A percentile compares a stretch with the other conserved stretches of the same genome.
These are phyloP conservation scores for Gibbula magus DNA, from an alignment of 2,888 invertebrate species.

Conservation along the genomic window DNA sequence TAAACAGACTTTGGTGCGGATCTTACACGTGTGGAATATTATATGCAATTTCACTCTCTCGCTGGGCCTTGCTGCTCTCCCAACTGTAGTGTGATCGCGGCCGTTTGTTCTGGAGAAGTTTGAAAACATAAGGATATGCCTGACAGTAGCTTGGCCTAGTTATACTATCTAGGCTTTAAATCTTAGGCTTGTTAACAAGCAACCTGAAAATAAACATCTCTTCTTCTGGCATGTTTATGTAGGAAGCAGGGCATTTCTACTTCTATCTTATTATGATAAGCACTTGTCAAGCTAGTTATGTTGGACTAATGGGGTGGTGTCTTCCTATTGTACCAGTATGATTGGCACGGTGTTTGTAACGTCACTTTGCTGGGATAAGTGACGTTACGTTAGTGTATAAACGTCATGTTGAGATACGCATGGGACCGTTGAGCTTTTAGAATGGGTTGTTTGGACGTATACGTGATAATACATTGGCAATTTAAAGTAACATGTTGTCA, in stretches of 20 bases:
- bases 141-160: neutral
- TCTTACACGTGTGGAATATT: neutral
- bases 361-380: too few species aligned
- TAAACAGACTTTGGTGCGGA: neutral
- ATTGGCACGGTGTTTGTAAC: too few species aligned
- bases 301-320: too few species aligned
- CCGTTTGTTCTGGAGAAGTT: neutral
- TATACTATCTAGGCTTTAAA: neutral
- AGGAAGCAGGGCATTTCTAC: neutral
- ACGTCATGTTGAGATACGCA: neutral
- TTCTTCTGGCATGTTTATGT: neutral
- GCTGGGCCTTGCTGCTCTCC: neutral
- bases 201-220: neutral
- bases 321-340: too few species aligned
- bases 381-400: neutral
- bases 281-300: too few species aligned
- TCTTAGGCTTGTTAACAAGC: conserved; percentile 5
- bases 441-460: too few species aligned
- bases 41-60: neutral
- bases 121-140: neutral
- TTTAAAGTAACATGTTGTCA: too few species aligned
- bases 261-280: neutral
- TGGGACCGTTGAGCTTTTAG: too few species aligned
- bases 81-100: neutral
- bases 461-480: too few species aligned